A percentile compares a stretch with the other conserved stretches of the same genome.
Conservation (phyloP, 2,888 invertebrate genomes). For the Agrotis ipsilon region DNA sequence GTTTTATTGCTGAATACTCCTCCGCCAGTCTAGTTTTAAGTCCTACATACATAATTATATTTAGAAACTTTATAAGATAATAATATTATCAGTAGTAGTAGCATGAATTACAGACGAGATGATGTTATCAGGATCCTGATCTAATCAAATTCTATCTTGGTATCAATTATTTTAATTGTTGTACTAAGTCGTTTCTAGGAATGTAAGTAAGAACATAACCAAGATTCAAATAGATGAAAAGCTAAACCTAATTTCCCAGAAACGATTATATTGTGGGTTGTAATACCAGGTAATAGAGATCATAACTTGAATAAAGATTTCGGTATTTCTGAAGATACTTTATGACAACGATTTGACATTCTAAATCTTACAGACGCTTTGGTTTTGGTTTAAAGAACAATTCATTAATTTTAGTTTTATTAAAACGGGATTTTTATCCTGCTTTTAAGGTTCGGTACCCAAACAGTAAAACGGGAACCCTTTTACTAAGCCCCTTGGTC, state of each 20-base stretch:
- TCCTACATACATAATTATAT: background rate
- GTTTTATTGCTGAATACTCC: background rate
- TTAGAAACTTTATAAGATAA: too few relatives aligned
- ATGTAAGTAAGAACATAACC: background rate
- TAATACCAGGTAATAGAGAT: background rate
- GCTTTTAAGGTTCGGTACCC: too few relatives aligned
- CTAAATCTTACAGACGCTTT: background rate
- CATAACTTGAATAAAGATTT: background rate
- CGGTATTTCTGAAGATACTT: background rate
- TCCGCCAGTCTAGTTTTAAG: background rate
- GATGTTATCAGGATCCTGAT: too few relatives aligned
- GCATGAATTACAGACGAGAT: too few relatives aligned
- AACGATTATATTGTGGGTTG: background rate
- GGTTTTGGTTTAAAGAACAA: too few relatives aligned
- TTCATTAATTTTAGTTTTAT: too few relatives aligned
- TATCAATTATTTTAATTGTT: background rate
- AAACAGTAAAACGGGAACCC: too few relatives aligned
- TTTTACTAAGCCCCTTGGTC: too few relatives aligned
- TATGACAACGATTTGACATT: background rate
- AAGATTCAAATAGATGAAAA: background rate
- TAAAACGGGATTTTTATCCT: too few relatives aligned
- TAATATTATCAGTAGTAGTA: too few relatives aligned
- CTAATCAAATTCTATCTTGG: background rate
- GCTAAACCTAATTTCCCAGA: background rate
- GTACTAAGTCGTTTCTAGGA: background rate